Base-by-base conservation (phyloP, 2,888 invertebrate species). In the Gymnocheta viridis region DNA sequence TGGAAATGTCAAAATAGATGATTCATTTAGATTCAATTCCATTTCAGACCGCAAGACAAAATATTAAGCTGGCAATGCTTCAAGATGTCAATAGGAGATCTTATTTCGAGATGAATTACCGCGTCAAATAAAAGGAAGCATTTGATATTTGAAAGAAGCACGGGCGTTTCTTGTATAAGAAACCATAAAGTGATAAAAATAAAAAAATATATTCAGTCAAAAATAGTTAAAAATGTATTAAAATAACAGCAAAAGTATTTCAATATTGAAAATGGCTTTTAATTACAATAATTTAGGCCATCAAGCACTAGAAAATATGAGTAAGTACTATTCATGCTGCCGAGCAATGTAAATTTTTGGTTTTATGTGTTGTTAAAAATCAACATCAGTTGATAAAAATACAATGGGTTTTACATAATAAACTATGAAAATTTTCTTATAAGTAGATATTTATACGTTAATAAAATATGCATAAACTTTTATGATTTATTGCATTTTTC, bases 231-330 rank as follows among this genome's bases (percentile, higher is more conserved):
- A 29, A 72, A 64, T 73, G 35, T 64, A n/a, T 27, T 24, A 22
- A 49, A 32, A 12, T 27, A 51, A 22, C 19, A n/a, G 2, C 10
- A 56, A 19, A n/a, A 51, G n/a, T 32, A 19, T 14, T 6, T n/a
- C 12, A 24, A 14, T 51, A 27, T 14, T 41, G 29, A 70, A 38
- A 79, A 90, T 90, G 90, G 87, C 89, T 74, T 90, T 88, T 73
- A 90, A 90, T 85, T 89, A 88, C 77, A 85, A 86, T 62, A 90
- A 89, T 84, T 83, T 90, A 78, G 87, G 88, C 1, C 85, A 86
- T 24, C 82, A 82, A 67, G 54, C 81, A 3, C 41, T 85, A 24
- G 85, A 88, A 80, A 90, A 89, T 86, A 89, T 91, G 89, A 85
- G 90, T 90, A 88, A 89, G 90, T 88, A 32, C 6, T 19, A 14